Conservation (phyloP, 2,797 vertebrate genomes). For the Arctocebus calabarensis region DNA sequence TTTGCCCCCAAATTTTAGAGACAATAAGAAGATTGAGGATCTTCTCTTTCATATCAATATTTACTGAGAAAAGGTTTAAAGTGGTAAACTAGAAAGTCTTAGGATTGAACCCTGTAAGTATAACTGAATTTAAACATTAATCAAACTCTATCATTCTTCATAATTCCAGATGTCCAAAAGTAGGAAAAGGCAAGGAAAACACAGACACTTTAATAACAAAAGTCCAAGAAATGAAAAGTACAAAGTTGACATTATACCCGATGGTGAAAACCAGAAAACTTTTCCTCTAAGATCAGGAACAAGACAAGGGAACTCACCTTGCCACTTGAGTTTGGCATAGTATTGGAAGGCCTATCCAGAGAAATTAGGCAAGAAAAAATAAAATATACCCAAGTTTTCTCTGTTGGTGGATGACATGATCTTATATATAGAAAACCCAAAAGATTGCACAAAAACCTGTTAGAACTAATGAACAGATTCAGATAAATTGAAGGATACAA, state of each 20-base stretch:
- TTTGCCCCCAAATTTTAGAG: neutral
- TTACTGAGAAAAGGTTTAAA: conserved; percentile 24
- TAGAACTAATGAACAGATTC: conserved; percentile 3
- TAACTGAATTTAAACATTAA: conserved; percentile 41
- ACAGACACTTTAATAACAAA: conserved; percentile 36
- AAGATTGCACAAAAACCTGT: neutral
- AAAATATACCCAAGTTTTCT: conserved; percentile 19
- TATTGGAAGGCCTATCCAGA: neutral
- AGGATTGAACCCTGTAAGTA: neutral
- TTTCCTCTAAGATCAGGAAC: neutral
- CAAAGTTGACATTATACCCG: neutral
- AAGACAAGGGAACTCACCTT: neutral
- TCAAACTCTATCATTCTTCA: neutral
- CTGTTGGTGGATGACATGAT: neutral
- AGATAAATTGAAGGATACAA: conserved; percentile 20
- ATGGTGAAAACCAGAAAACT: neutral
- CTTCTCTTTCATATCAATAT: conserved; percentile 32
- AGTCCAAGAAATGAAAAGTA: neutral
- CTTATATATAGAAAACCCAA: neutral
- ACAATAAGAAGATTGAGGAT: neutral
- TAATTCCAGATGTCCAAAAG: conserved; percentile 41
- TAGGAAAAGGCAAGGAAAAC: neutral
- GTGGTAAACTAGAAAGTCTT: conserved; percentile 30
- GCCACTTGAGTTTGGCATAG: neutral
- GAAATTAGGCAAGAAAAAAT: conserved; percentile 31